Evolutionary conservation across 2,113 vertebrate genomes (phyloP).

Genomic region (Balaenoptera acutorostrata): DNA sequence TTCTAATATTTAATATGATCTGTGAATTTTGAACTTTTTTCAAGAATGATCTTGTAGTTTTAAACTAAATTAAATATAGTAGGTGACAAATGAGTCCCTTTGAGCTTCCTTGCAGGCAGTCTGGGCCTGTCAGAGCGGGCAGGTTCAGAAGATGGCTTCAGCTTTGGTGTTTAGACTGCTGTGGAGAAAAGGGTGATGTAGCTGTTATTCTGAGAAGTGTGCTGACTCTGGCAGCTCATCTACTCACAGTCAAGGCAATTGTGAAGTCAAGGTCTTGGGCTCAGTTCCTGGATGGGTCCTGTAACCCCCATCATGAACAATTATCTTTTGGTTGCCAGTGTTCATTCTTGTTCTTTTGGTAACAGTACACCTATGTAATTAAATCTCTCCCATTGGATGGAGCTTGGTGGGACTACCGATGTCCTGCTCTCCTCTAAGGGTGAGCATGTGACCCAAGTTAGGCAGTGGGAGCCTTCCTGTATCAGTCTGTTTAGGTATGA

Average conservation of each 20-base stretch:
- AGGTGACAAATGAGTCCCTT: not conserved
- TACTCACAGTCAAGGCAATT: no score
- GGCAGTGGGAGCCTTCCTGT: no score
- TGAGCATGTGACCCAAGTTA: not conserved
- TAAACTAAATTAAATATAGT: conserved; percentile 55
- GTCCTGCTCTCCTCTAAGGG: accelerated
- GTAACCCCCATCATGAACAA: not conserved
- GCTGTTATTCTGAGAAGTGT: not conserved
- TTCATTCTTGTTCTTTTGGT: not conserved
- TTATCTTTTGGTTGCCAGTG: not conserved
- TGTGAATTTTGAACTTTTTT: conserved; percentile 47
- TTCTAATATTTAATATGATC: conserved; percentile 70
- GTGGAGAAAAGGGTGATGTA: not conserved
- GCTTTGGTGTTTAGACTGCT: not conserved
- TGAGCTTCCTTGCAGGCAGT: not conserved
- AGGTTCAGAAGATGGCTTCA: accelerated
- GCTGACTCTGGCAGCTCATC: not conserved
- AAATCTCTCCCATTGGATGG: not conserved
- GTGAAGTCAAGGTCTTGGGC: not conserved
- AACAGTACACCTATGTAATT: not conserved
- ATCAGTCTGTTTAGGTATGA: not conserved
- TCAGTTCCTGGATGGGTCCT: not conserved
- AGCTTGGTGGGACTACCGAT: not conserved
- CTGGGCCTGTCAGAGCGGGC: not conserved
- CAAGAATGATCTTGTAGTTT: conserved; percentile 13